A percentile compares a stretch with the other conserved stretches of the same genome.
phyloP scores from a whole-genome alignment of 2,113 vertebrate species.

The Lamprologus lemairii region DNA sequence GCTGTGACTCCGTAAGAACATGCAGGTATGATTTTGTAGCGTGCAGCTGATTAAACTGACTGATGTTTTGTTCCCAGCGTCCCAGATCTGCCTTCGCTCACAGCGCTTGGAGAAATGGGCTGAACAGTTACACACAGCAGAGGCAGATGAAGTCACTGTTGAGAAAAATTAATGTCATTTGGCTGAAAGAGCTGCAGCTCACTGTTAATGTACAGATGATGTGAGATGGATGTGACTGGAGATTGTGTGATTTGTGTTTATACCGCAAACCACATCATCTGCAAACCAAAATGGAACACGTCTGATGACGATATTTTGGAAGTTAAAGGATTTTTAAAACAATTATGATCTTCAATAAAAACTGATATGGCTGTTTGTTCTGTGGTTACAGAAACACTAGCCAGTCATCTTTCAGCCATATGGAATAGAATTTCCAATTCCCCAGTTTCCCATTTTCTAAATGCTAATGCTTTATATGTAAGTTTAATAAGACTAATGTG shows the following conservation, averaged over 20 bases:
- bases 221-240: constrained; percentile 10
- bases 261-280: not conserved
- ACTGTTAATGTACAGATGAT: constrained; percentile 6
- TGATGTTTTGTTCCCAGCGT: constrained; percentile 35
- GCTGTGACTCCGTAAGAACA: constrained; percentile 5
- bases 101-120: constrained; percentile 35
- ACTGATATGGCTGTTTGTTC: not conserved
- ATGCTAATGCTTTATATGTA: not conserved
- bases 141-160: constrained; percentile 56
- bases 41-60: constrained; percentile 47
- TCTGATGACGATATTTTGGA: not conserved
- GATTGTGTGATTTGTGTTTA: not conserved
- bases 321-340: not conserved
- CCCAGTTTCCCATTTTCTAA: not conserved
- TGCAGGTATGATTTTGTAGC: constrained; percentile 39
- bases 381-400: not conserved
- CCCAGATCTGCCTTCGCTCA: constrained; percentile 56
- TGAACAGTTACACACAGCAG: constrained; percentile 62
- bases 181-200: constrained; percentile 16
- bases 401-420: not conserved
- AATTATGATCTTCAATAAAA: not conserved
- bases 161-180: constrained; percentile 40
- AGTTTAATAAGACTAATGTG: not conserved
- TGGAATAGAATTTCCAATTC: not conserved
- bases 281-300: not conserved